Evolutionary conservation across 2,113 vertebrate genomes (phyloP), one percentile per base, ranked within the genome.

Genomic region (Mola mola): DNA sequence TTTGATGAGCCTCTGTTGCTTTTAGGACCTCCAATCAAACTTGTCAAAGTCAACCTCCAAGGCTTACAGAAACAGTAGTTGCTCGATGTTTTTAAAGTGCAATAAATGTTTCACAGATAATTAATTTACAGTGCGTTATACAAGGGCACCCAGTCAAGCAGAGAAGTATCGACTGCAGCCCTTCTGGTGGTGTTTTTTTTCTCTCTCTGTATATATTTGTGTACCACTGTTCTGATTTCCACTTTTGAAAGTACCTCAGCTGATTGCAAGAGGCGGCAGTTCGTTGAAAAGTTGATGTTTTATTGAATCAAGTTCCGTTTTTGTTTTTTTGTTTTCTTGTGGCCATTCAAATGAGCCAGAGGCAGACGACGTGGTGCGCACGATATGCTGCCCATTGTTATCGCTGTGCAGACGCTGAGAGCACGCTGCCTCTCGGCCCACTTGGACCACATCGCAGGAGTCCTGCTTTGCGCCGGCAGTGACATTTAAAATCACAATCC

Each of bases 401-500:
- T 66, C 24, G 0, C 66, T 49, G 65, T 63, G 62, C 64, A 72
- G 57, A 79, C 5, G 52, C 72, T 43, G 48, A 58, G 51, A 68
- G 25, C 38, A 71, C 63, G 81, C 66, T 82, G 74, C 59, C 53
- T 72, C 76, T 66, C 72, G 83, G 86, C 78, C 81, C 72, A 83
- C 40, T 73, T 77, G 53, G 79, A 61, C 38, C 72, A 47, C 52
- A 50, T 53, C 49, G 70, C 58, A 19, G 47, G 46, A 72, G 53
- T 33, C 28, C 57, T 28, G 70, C 71, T 55, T 42, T 55, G 58
- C 3, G 41, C 65, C 56, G 68, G 57, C 61, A 58, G 8, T 78
- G 83, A 78, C 81, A 84, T 88, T 86, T 88, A 60, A 77, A 84
- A 77, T 80, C 59, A 57, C 61, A 76, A 73, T 70, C 48, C 72